phyloP scores from a whole-genome alignment of 2,797 vertebrate genomes.

The Morus bassanus region DNA sequence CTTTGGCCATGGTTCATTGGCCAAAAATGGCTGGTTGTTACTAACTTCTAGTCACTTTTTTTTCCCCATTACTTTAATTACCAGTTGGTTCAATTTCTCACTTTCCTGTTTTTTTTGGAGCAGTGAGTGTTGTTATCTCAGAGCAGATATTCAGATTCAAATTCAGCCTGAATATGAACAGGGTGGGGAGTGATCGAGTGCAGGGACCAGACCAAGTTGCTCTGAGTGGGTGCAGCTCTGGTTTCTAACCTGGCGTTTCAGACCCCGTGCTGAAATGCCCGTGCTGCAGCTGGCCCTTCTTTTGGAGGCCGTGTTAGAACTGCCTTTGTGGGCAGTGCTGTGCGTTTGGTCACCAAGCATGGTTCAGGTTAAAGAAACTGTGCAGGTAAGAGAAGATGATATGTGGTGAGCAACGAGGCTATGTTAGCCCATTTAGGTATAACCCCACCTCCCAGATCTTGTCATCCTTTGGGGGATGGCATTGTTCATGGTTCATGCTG shows the following conservation, averaged over 20 bases:
- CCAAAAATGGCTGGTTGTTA: neutral
- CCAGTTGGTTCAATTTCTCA: neutral
- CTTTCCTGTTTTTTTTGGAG: neutral
- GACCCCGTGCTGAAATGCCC: fast-evolving
- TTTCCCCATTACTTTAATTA: neutral
- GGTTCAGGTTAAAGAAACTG: neutral
- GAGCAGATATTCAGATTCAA: neutral
- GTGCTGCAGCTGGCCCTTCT: neutral
- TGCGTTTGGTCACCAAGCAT: neutral
- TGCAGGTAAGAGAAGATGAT: neutral
- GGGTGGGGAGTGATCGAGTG: neutral
- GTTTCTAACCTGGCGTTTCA: neutral
- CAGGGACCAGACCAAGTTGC: neutral
- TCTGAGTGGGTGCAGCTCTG: neutral
- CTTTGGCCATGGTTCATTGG: neutral
- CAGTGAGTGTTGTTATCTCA: neutral
- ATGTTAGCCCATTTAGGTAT: neutral
- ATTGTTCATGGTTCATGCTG: neutral
- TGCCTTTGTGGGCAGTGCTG: neutral
- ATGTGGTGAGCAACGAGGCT: fast-evolving
- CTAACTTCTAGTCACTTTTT: neutral
- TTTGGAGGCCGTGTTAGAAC: neutral
- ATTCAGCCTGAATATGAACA: neutral
- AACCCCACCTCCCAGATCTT: neutral
- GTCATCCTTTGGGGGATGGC: neutral